Evolutionary conservation across 2,113 vertebrate species (phyloP), one percentile per base, ranked within the genome.

Genomic region (Sceloporus undulatus): DNA sequence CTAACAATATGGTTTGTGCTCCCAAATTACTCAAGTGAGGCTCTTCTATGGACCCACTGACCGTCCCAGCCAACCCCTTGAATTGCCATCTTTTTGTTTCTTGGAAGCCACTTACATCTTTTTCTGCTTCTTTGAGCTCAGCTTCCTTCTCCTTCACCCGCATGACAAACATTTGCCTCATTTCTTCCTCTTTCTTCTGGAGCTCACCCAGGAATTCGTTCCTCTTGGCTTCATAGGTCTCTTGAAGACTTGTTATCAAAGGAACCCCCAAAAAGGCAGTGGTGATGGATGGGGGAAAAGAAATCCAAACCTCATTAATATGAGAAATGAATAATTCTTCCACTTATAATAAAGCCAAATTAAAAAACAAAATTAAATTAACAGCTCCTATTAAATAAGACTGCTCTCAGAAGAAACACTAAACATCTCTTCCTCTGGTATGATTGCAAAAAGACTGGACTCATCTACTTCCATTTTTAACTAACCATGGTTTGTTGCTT

Each of bases 151-250:
- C 98, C 90, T 98, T 98, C 62, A 98, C 98, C 52, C 98, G 95
- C 97, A 97, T 97, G 81, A 98, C 98, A 23, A 98, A 98, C 97
- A 98, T 98, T 89, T 98, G 98, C 90, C 98, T 97, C 98, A 98
- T 98, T 87, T 98, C 98, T 1, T 98, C 98, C 91, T 98, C 98
- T 82, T 98, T 97, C 92, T 96, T 97, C 96, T 98, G 98, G 40
- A 98, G 96, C 4, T 98, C 98, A 0, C 97, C 97, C 93, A 98
- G 94, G 91, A 98, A 98, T 92, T 98, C 98, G 1, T 97, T 98
- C 82, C 98, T 97, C 95, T 98, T 98, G 0, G 97, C 97, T 94
- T 98, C 98, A 0, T 98, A 98, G 0, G 98, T 98, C 94, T 98
- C 97, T 91, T 98, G 98, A 87, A 98, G 97, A 87, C 98, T 98